Evolutionary conservation across 2,797 vertebrate species (phyloP).

Genomic region (Danio tinwini): DNA sequence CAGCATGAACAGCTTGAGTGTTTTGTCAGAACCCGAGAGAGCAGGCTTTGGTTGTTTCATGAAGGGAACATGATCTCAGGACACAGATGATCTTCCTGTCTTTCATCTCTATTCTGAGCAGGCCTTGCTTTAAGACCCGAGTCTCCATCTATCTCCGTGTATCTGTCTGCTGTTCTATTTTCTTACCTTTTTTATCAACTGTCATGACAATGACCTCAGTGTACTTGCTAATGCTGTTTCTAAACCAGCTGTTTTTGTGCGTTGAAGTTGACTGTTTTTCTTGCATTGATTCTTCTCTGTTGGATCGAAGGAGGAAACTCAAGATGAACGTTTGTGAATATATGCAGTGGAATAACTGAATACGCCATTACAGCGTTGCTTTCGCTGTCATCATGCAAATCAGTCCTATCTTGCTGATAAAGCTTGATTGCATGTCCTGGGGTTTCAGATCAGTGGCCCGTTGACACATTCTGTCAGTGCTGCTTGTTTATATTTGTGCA

Average conservation of each 20-base stretch:
- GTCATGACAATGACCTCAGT: neutral
- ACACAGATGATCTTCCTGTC: neutral
- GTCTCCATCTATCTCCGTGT: neutral
- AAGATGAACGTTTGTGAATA: neutral
- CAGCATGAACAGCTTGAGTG: neutral
- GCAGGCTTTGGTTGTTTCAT: slow-evolving; percentile 8
- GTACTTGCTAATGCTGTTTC: neutral
- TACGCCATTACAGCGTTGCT: neutral
- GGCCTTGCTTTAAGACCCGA: slow-evolving; percentile 8
- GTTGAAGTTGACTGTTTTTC: neutral
- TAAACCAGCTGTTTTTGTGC: neutral
- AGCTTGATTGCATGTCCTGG: neutral
- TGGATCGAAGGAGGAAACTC: neutral
- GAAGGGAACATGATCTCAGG: slow-evolving; percentile 19
- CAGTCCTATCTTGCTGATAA: slow-evolving; percentile 1
- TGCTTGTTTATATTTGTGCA: neutral
- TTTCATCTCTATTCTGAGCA: slow-evolving; percentile 11
- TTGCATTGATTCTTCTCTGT: neutral
- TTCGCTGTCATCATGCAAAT: neutral
- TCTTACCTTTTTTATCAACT: neutral
- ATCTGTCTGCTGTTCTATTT: neutral
- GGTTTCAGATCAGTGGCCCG: neutral
- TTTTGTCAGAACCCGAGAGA: slow-evolving; percentile 6
- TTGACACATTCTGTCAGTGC: slow-evolving; percentile 1
- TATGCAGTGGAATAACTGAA: neutral